phyloP scores from a whole-genome alignment of 2,113 vertebrate species.

The Callorhinus ursinus region DNA sequence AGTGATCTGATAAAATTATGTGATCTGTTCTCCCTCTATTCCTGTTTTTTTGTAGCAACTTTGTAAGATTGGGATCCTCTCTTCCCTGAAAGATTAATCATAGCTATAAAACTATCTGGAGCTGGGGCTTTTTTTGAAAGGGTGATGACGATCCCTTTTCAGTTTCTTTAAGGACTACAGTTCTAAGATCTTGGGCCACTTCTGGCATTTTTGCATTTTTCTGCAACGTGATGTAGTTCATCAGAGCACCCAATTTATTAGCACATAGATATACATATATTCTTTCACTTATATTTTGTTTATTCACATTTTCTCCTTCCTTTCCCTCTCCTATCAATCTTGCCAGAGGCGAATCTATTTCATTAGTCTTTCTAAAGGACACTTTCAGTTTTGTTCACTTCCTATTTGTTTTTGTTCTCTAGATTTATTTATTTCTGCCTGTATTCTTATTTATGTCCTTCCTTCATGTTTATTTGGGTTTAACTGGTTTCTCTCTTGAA shows the following conservation, averaged over 20 bases:
- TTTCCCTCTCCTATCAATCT: not conserved
- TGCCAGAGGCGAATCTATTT: not conserved
- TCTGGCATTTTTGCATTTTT: not conserved
- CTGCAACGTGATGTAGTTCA: not conserved
- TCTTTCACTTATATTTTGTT: not conserved
- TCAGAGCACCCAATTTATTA: not conserved
- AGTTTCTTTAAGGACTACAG: not conserved
- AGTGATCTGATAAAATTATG: not conserved
- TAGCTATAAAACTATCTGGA: not conserved
- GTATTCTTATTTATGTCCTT: not conserved
- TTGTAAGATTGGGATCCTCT: not conserved
- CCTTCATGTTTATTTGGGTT: not conserved
- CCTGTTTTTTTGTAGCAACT: not conserved
- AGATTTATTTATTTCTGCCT: not conserved
- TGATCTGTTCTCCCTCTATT: not conserved
- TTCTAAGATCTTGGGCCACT: not conserved
- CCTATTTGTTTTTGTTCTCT: not conserved
- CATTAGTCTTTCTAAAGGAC: conserved; percentile 29
- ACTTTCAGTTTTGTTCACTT: not conserved
- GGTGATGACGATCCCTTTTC: not conserved
- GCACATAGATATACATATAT: not conserved
- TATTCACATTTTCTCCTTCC: not conserved
- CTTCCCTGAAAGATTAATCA: not conserved
- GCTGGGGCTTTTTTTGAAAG: not conserved
- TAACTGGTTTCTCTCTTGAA: not conserved